Conservation (phyloP, 2,888 invertebrate genomes). For the Stratiomys singularior region DNA sequence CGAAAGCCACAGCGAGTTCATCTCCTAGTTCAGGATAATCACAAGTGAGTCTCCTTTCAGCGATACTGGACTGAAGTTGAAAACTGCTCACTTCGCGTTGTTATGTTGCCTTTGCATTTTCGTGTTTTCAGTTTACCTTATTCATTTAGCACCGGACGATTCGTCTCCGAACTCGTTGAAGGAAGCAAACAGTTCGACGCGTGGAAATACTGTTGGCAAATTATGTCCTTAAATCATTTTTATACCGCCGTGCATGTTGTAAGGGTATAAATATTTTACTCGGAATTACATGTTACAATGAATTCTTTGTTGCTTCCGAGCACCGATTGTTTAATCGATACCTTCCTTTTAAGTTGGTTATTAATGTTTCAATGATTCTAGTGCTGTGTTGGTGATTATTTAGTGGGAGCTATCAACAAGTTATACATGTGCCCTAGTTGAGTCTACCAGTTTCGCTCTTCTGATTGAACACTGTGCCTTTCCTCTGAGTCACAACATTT, state of each 20-base stretch:
- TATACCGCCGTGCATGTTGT: not conserved
- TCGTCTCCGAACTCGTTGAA: not conserved
- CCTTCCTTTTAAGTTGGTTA: not conserved
- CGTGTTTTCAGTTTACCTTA: not conserved
- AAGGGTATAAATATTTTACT: too few relatives aligned
- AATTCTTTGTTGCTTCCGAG: not conserved
- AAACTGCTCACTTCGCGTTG: not conserved
- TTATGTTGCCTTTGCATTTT: not conserved
- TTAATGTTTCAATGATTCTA: not conserved
- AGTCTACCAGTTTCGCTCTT: not conserved
- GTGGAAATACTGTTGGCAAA: not conserved
- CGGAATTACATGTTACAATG: not conserved
- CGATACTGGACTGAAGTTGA: not conserved
- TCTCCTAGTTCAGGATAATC: not conserved
- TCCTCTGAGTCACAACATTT: not conserved
- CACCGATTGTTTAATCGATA: conserved; percentile 36
- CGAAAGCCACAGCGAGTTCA: not conserved
- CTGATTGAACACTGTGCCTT: not conserved
- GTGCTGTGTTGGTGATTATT: not conserved
- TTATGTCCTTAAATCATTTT: not conserved
- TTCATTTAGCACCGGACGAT: too few relatives aligned
- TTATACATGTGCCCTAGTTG: conserved; percentile 29
- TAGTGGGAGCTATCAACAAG: conserved; percentile 30
- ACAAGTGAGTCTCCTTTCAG: not conserved
- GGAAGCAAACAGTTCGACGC: not conserved